Evolutionary conservation across 2,797 vertebrate species (phyloP).

Genomic region (Melanotaenia pygmaea): DNA sequence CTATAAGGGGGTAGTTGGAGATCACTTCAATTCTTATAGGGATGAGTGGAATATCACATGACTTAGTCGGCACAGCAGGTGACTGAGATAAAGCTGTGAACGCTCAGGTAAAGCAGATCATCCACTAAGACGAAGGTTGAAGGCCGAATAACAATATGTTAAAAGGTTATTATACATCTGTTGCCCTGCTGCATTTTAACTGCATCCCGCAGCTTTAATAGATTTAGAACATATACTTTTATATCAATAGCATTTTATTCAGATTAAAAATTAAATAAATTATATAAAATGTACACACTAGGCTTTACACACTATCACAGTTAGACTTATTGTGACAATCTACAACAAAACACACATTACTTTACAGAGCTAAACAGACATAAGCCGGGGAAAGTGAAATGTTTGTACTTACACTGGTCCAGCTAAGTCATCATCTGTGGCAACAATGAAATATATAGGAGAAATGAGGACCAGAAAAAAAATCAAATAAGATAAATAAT

Average conservation of each 20-base stretch:
- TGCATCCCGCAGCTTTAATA: background rate
- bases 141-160: background rate
- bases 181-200: background rate
- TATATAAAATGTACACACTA: slow-evolving; percentile 20
- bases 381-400: slow-evolving; percentile 8
- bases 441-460: slow-evolving; percentile 72
- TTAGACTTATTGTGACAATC: slow-evolving; percentile 18
- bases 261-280: background rate
- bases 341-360: slow-evolving; percentile 36
- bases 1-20: background rate
- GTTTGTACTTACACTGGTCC: slow-evolving; percentile 92
- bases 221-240: background rate
- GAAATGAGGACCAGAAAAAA: slow-evolving; percentile 64
- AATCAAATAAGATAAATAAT: slow-evolving; percentile 46
- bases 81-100: background rate
- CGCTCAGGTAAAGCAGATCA: background rate
- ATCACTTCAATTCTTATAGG: background rate
- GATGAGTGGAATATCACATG: background rate
- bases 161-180: background rate
- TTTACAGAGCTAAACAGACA: slow-evolving; percentile 25
- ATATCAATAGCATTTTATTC: background rate
- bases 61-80: background rate
- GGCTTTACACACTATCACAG: slow-evolving; percentile 26
- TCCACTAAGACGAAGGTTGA: background rate
- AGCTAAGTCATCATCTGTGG: slow-evolving; percentile 94